phyloP scores from a whole-genome alignment of 1,140 invertebrate species.

The Drosophila ficusphila region DNA sequence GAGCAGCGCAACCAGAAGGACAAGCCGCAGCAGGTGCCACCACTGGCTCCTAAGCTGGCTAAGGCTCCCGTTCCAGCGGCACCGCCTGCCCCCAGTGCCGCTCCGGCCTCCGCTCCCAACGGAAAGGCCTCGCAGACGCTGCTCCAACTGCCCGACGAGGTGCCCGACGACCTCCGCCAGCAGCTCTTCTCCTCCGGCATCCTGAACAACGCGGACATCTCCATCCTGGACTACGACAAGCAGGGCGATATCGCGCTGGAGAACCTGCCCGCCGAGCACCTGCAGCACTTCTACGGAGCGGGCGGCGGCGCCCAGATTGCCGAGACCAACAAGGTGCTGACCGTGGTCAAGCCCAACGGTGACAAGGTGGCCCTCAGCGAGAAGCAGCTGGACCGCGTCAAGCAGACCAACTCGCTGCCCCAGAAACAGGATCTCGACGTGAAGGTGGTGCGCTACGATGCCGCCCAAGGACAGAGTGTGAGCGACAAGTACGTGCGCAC shows the following conservation, averaged over 20 bases:
- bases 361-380: slow-evolving; percentile 85
- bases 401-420: slow-evolving; percentile 79
- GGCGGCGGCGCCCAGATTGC: slow-evolving; percentile 89
- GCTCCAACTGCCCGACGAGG: slow-evolving; percentile 91
- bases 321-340: slow-evolving; percentile 88
- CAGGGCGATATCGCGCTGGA: slow-evolving; percentile 93
- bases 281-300: slow-evolving; percentile 92
- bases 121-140: slow-evolving; percentile 84
- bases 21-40: neutral
- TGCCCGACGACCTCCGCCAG: slow-evolving; percentile 92
- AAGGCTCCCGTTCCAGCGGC: neutral
- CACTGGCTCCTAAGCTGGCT: neutral
- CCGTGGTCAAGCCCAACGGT: slow-evolving; percentile 87
- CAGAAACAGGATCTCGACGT: slow-evolving; percentile 89
- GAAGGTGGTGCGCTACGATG: slow-evolving; percentile 93
- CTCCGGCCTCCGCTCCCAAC: slow-evolving; percentile 40
- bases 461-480: slow-evolving; percentile 89
- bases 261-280: slow-evolving; percentile 92
- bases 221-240: slow-evolving; percentile 93
- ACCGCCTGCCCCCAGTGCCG: slow-evolving; percentile 29
- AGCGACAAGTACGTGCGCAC: slow-evolving; percentile 90
- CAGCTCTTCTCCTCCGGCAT: slow-evolving; percentile 94
- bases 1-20: slow-evolving; percentile 69
- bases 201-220: slow-evolving; percentile 93
- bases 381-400: slow-evolving; percentile 85